Base-by-base conservation (phyloP, 1,140 invertebrate genomes). In the Drosophila biarmipes region DNA sequence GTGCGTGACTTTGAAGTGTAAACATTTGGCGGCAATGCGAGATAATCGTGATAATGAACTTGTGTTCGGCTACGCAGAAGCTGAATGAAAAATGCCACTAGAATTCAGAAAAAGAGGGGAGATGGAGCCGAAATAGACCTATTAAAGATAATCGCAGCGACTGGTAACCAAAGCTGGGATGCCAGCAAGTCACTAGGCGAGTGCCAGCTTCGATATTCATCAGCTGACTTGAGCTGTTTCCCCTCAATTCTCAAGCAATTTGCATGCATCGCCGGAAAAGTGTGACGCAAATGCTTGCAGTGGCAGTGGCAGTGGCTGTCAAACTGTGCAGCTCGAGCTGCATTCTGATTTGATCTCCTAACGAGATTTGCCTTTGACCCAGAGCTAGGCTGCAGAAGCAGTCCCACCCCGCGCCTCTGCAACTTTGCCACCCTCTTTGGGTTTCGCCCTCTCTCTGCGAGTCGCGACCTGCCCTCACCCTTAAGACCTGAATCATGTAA, bases 241-340 rank as follows among this genome's bases (percentile, higher is more conserved):
- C 5, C 15, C 55, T 35, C 27, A 37, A 40, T 14, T 46, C n/a
- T 17, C 48, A 17, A 43, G 52, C 52, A 77, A 81, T 73, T 82
- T 84, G 80, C 79, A 74, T 75, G 63, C 71, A 66, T 48, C 68
- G 49, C 29, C 27, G 12, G 58, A 54, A 49, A 64, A 67, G 35
- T 78, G 80, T 84, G 80, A 82, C 79, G 80, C 79, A 84, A 78
- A 84, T 82, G 53, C 48, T 51, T 6, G 49, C 4, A 15, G 37
- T 67, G 4, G 27, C 4, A 15, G 37, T 67, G 4, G 27, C 34
- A 71, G 59, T 79, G 59, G 6, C 24, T 69, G n/a, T 73, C 31
- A 80, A 73, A 81, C 79, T 77, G 68, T 37, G 27, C 27, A 17
- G 38, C 17, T 35, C 17, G 34, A 54, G 57, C 49, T 51, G 43